Conservation (phyloP, 2,113 vertebrate species). For the Bufo gargarizans region DNA sequence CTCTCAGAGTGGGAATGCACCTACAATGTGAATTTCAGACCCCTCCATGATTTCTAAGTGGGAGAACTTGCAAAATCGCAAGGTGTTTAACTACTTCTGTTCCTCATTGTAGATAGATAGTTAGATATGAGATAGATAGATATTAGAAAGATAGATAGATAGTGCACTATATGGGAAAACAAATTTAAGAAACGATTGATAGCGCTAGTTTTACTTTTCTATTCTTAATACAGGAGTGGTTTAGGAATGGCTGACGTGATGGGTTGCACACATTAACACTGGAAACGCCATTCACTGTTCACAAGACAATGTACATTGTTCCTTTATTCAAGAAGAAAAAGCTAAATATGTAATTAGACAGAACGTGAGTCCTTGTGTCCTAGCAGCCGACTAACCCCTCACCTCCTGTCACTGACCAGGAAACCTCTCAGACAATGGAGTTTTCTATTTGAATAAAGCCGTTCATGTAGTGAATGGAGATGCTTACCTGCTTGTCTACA, state of each 20-base stretch:
- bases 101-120: background rate
- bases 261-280: background rate
- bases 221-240: background rate
- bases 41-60: too few relatives aligned
- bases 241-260: background rate
- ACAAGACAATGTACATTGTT: conserved; percentile 30
- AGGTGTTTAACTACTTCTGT: too few relatives aligned
- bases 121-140: too few relatives aligned
- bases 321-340: background rate
- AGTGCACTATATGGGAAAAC: background rate
- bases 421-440: conserved; percentile 12
- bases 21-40: too few relatives aligned
- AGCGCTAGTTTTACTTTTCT: background rate
- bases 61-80: too few relatives aligned
- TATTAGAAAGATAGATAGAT: background rate
- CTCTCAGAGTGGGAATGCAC: too few relatives aligned
- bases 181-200: background rate
- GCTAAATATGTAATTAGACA: conserved; percentile 28
- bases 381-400: conserved; percentile 19
- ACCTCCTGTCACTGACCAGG: background rate
- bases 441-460: conserved; percentile 11
- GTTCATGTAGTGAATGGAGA: background rate
- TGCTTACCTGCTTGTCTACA: background rate
- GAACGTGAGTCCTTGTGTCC: background rate
- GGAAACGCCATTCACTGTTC: background rate